Evolutionary conservation across 2,113 vertebrate genomes (phyloP), one percentile per base, ranked within the genome.

Genomic region (Psilopogon haemacephalus): DNA sequence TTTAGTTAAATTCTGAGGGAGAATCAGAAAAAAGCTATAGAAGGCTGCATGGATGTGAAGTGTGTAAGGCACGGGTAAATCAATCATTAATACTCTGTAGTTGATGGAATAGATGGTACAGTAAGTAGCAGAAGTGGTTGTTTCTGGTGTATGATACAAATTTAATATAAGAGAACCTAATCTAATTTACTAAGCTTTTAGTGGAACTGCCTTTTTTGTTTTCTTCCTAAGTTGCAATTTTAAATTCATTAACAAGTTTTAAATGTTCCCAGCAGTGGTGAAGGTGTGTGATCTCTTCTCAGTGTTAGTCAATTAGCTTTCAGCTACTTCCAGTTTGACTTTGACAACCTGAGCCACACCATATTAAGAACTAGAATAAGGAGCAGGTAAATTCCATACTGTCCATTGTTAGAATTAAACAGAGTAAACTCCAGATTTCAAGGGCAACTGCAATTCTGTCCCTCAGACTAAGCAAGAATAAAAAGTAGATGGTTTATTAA

Each of bases 131-230:
- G 52, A 64, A 55, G 4, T 10, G n/a, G 28, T 86, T 50, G 21
- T 77, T 93, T 88, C 46, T 72, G 38, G 24, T 86, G 21, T 12
- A 11, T 76, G 32, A 30, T 50, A 82, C 26, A 84, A 93, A 94
- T 82, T 40, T 87, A 92, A 96, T 69, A 70, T 3, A 73, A 20
- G 27, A 73, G 30, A 79, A 26, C 5, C 8, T 94, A 70, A 93
- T 62, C 55, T 24, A 62, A 95, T 92, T 96, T 87, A 62, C 37
- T 13, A 21, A 60, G 86, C 89, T 95, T 86, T 96, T 73, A 95
- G 52, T 59, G 26, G 27, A 83, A 91, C 68, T 63, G 21, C 28
- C 37, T 72, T 35, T 35, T 88, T 62, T 77, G 5, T 32, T 73
- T 84, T 55, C 48, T 94, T 82, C 42, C 5, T 55, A 59, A 82